Evolutionary conservation across 2,113 vertebrate genomes (phyloP), one percentile per base, ranked within the genome.

Genomic region (Micronycteris hirsuta): DNA sequence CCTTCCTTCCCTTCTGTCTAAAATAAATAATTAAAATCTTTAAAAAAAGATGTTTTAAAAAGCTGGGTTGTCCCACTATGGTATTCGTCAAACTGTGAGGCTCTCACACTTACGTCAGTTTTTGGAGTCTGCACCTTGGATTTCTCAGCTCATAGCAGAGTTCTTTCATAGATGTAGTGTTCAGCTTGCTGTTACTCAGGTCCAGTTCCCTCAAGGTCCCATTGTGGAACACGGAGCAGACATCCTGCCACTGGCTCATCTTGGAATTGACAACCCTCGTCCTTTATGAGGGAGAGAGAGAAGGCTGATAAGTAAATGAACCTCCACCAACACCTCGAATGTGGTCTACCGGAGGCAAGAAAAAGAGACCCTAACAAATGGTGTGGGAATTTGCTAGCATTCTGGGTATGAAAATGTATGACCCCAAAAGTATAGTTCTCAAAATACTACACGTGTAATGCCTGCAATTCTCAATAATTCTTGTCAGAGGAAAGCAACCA

Each of bases 21-120:
- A 56, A 56, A 56, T 11, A 15, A 56, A 56, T 8, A 15, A 58
- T 24, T 24, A 56, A 56, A 56, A 22, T 19, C 52, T 58, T 24
- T 2, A 24, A 58, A 56, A 54, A 56, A 56, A 22, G 7, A 24
- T 22, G 19, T 61, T n/a, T 61, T 13, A 13, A 63, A 20, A 15
- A 11, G 10, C 2, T 31, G 28, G 38, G 8, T 22, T 33, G 38
- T 58, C 38, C 20, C 31, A 73, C 14, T 3, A 5, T 1, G 15
- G 24, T 1, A 4, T 13, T 20, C 9, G 9, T 58, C 49, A 31
- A n/a, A 41, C n/a, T 0, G 0, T 0, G 12, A 31, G 52, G 0
- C 0, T 28, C 47, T n/a, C 94, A 36, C 58, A 92, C 94, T 95
- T 83, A 95, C 90, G 1, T 88, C 28, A 89, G 85, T 4, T 83